phyloP scores from a whole-genome alignment of 92 coral and sea anemone genomes.

The Porites divaricata region DNA sequence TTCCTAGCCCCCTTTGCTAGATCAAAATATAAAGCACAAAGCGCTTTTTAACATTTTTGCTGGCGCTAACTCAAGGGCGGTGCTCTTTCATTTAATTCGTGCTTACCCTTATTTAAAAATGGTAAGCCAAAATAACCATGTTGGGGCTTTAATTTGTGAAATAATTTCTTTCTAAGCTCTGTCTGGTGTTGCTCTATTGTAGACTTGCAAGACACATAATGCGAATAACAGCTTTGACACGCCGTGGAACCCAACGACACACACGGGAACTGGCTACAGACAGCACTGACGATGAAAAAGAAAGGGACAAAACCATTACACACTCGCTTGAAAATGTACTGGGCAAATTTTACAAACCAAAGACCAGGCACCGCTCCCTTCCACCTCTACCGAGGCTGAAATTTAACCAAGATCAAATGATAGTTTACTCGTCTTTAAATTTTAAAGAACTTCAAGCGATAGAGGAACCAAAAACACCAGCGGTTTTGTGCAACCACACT shows the following conservation, averaged over 20 bases:
- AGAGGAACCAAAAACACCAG: conserved; percentile 86
- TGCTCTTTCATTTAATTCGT: no score
- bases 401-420: conserved; percentile 91
- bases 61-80: no score
- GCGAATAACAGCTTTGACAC: conserved; percentile 64
- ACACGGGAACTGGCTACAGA: conserved; percentile 9
- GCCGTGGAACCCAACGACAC: conserved; percentile 24
- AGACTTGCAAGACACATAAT: conserved; percentile 87
- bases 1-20: no score
- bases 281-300: conserved; percentile 41
- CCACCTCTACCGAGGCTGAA: conserved; percentile 86
- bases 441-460: conserved; percentile 86
- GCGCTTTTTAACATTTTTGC: no score
- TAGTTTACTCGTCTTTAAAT: conserved; percentile 90
- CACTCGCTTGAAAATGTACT: conserved; percentile 74
- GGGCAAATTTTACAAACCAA: conserved; percentile 91
- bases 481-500: conserved; percentile 42
- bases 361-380: conserved; percentile 82
- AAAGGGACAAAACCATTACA: conserved; percentile 44
- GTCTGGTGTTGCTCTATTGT: not conserved
- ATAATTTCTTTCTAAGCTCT: not conserved
- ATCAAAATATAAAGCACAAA: no score
- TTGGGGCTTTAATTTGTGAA: no score
- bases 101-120: no score
- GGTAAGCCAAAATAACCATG: no score